These are phyloP conservation scores for Nyctibius bracteatus DNA, from an alignment of 2,113 vertebrate genomes.

Conservation along the genomic window DNA sequence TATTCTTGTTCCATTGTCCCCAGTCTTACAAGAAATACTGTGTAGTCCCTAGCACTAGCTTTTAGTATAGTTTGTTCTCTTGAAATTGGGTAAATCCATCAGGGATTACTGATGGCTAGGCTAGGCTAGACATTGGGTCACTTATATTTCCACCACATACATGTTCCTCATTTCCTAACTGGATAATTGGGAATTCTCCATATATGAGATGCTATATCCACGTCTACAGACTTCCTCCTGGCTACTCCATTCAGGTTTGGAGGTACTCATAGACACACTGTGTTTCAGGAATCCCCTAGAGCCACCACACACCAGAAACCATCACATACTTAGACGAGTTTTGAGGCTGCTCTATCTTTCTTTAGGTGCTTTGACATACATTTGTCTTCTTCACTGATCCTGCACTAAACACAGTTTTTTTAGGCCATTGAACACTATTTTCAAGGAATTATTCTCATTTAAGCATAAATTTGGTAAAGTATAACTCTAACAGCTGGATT, in stretches of 20 bases:
- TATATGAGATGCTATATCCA: neutral
- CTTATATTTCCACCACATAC: neutral
- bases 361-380: neutral
- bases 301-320: neutral
- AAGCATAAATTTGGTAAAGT: neutral
- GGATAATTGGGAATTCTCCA: neutral
- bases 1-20: neutral
- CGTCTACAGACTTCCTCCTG: neutral
- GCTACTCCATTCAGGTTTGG: neutral
- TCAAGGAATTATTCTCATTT: neutral
- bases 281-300: neutral
- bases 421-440: neutral
- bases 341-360: neutral
- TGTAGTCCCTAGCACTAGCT: neutral
- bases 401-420: neutral
- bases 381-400: neutral
- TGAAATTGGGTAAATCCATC: neutral
- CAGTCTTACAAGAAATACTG: neutral
- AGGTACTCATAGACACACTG: neutral
- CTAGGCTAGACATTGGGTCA: neutral
- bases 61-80: neutral
- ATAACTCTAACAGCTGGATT: neutral
- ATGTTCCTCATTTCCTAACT: neutral
- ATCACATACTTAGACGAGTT: neutral
- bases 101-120: neutral